Percentiles rank a stretch among this genome's conserved stretches.
Conservation (phyloP, 2,888 invertebrate species). For the Drosophila borealis region DNA sequence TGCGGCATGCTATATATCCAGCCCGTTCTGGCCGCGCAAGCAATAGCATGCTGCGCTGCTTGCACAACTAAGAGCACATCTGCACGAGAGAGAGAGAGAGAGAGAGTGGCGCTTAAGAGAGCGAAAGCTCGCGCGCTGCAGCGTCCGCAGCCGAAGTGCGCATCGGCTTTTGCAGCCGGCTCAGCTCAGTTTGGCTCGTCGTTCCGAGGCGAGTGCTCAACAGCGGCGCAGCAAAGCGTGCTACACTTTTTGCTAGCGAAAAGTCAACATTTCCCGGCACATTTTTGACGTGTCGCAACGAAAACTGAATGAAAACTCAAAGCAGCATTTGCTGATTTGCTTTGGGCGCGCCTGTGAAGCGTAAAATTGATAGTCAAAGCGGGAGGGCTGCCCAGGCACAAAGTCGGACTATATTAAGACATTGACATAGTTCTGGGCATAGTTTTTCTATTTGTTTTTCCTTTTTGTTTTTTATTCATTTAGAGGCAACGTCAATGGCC, state of each 20-base stretch:
- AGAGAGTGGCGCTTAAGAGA: constrained; percentile 49
- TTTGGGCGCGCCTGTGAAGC: constrained; percentile 29
- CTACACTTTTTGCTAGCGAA: constrained; percentile 11
- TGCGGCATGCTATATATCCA: constrained; percentile 17
- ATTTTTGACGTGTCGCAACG: constrained; percentile 25
- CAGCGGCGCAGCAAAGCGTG: constrained; percentile 29
- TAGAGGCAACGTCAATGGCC: constrained; percentile 10
- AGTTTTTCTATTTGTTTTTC: constrained; percentile 1
- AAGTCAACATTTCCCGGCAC: constrained; percentile 18
- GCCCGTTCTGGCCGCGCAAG: constrained; percentile 69
- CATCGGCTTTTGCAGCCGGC: constrained; percentile 18
- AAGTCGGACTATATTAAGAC: constrained; percentile 38
- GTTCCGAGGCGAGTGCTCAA: constrained; percentile 27
- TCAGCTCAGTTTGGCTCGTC: constrained; percentile 41
- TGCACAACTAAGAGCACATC: constrained; percentile 57
- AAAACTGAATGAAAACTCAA: constrained; percentile 28
- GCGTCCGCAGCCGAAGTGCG: constrained; percentile 19
- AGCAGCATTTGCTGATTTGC: constrained; percentile 26
- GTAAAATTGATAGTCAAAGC: constrained; percentile 49
- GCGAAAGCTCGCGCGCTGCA: constrained; percentile 52
- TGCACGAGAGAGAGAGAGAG: constrained; percentile 34
- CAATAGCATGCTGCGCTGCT: constrained; percentile 57
- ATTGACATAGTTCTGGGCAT: constrained; percentile 67
- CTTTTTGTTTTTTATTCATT: background rate
- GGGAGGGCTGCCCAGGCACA: constrained; percentile 9